These are phyloP conservation scores for Oryctes rhinoceros DNA, from an alignment of 1,140 invertebrate species.

Conservation along the genomic window DNA sequence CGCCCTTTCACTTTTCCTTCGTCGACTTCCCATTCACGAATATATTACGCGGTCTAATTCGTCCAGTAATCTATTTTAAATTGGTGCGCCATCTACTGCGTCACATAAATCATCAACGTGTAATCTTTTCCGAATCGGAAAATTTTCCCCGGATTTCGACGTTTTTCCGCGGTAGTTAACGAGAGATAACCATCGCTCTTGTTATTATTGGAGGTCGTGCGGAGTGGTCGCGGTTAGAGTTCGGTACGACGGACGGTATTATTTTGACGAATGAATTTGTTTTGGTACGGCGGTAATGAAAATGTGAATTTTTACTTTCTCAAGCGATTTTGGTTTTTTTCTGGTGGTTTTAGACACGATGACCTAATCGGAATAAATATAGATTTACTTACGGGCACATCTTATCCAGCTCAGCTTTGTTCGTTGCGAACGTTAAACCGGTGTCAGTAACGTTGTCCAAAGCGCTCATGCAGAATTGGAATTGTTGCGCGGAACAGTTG, in stretches of 20 bases:
- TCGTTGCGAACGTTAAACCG: conserved; percentile 27
- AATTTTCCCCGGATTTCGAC: conserved; percentile 16
- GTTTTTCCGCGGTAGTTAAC: neutral
- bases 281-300: too few relatives aligned
- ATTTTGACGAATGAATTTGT: too few relatives aligned
- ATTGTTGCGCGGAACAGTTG: conserved; percentile 27
- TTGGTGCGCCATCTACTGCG: neutral
- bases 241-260: too few relatives aligned
- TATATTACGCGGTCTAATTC: neutral
- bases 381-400: conserved; percentile 36
- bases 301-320: too few relatives aligned
- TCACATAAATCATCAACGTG: neutral
- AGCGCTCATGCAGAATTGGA: conserved; percentile 21
- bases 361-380: neutral
- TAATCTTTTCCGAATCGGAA: conserved; percentile 14
- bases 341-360: neutral
- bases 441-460: conserved; percentile 26
- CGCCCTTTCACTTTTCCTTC: neutral
- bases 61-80: neutral
- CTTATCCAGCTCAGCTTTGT: conserved; percentile 28
- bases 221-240: too few relatives aligned
- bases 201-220: neutral
- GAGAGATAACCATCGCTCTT: conserved; percentile 8
- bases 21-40: neutral
- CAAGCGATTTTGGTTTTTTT: too few relatives aligned